Conservation (phyloP, 2,888 invertebrate species). For the Mactromeris polynyma region DNA sequence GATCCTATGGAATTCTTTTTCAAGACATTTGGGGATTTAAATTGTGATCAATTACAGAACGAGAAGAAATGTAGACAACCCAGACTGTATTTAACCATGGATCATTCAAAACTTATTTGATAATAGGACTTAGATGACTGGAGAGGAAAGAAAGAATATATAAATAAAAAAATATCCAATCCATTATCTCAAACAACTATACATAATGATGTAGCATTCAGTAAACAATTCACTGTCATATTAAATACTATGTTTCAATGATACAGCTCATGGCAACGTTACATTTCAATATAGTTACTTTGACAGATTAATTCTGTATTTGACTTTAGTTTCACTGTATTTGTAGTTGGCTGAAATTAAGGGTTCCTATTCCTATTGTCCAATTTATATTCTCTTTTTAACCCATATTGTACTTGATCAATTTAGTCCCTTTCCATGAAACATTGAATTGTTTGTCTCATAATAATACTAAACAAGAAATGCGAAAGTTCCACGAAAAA, state of each 20-base stretch:
- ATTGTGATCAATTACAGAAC: background rate
- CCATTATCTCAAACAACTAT: background rate
- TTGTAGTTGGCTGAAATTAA: too few species aligned
- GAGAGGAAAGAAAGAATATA: background rate
- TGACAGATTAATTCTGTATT: background rate
- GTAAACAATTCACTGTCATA: background rate
- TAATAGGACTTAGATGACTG: background rate
- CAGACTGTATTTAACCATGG: slow-evolving; percentile 3
- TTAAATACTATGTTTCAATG: background rate
- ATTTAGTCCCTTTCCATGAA: too few species aligned
- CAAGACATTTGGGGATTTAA: slow-evolving; percentile 5
- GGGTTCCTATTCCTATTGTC: too few species aligned
- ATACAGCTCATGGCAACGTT: background rate
- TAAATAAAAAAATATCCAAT: background rate
- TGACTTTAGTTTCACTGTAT: too few species aligned
- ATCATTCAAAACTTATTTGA: slow-evolving; percentile 11
- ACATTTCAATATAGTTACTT: background rate
- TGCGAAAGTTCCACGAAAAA: too few species aligned
- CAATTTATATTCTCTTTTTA: too few species aligned
- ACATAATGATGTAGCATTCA: background rate
- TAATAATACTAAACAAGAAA: too few species aligned
- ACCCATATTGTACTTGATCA: too few species aligned
- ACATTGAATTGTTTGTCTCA: too few species aligned
- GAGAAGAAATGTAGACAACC: background rate
- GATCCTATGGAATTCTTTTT: background rate